Base-by-base conservation (phyloP, 2,113 vertebrate genomes). In the Ellobius talpinus region DNA sequence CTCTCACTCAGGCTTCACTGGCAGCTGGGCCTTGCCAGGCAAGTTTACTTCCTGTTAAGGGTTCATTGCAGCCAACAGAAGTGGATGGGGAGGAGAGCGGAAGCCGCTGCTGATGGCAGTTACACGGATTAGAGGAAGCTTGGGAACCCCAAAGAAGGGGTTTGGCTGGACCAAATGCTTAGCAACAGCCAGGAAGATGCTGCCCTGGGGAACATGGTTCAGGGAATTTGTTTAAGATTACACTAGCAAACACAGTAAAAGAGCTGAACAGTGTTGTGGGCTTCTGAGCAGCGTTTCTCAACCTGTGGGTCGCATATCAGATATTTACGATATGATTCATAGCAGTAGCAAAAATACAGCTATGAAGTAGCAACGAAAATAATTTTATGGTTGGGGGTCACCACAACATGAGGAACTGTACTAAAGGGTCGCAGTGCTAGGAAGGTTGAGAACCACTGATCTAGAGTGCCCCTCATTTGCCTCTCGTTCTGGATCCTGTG, bases 21-120 rank as follows among this genome's bases (percentile, higher is more conserved):
- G 82, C 98, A 98, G 98, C 98, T 98, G 98, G 97, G 97, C 97
- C 31, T 45, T 1, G 50, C 98, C 95, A 77, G 95, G 96, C 97
- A 97, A 45, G 96, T 92, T 93, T 90, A 96, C 98, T 98, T 98
- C 98, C 98, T 98, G 98, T 68, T 23, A 91, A 96, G 98, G 81
- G 96, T 97, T 96, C 13, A 90, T 95, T 98, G 94, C 94, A 92
- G 96, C 95, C 96, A 96, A 89, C 94, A 89, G 66, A 90, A 91
- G 65, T 85, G n/a, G 45, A 61, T 58, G 68, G 14, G 29, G 33
- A 33, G 2, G 89, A 95, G 91, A 89, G 78, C 61, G 2, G 94
- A 89, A 39, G 61, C 1, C 39, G 26, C 55, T 21, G 61, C 58
- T 82, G 92, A 94, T 61, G 86, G 50, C 19, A 70, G 63, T 68